Evolutionary conservation across 2,888 invertebrate genomes (phyloP).

Genomic region (Pristionchus fissidentatus): DNA sequence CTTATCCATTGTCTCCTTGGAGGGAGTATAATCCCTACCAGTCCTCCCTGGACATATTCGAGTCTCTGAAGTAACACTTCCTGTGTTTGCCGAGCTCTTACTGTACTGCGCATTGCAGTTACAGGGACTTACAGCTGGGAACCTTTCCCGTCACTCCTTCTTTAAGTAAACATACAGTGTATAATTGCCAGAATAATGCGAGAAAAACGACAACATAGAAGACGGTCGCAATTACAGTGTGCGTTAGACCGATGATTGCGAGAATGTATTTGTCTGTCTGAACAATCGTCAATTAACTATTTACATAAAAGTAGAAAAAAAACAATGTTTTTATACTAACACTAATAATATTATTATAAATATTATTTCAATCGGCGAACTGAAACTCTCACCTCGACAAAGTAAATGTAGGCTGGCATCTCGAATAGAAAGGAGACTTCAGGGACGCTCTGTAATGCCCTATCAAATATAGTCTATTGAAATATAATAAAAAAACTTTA

Average conservation of each 20-base stretch:
- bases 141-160: no score
- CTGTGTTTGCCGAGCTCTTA: no score
- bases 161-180: not conserved
- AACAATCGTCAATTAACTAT: not conserved
- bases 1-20: no score
- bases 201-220: not conserved
- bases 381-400: not conserved
- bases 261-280: constrained; percentile 13
- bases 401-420: not conserved
- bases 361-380: no score
- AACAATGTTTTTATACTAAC: not conserved
- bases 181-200: not conserved
- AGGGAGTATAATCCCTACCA: no score
- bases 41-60: no score
- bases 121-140: no score
- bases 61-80: no score
- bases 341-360: not conserved
- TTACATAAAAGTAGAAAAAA: not conserved
- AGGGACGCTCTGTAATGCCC: not conserved
- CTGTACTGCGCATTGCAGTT: no score
- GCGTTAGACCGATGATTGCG: not conserved
- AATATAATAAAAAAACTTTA: not conserved
- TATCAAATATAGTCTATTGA: not conserved
- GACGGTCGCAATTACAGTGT: not conserved
- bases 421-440: not conserved